phyloP scores from a whole-genome alignment of 2,113 vertebrate genomes.

The Malurus cyaneus region DNA sequence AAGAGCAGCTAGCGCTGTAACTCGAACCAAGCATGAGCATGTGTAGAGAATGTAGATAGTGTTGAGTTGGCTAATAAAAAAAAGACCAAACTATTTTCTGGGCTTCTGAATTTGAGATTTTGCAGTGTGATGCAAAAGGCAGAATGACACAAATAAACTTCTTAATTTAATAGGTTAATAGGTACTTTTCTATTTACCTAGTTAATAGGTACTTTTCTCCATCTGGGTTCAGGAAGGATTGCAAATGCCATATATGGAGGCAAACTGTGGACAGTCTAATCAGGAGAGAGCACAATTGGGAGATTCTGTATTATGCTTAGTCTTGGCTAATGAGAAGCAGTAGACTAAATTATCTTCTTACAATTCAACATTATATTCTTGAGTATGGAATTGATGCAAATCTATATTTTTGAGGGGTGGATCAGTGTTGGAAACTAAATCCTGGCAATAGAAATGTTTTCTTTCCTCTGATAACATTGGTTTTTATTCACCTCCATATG shows the following conservation, averaged over 20 bases:
- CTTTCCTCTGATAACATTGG: neutral
- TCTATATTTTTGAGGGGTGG: neutral
- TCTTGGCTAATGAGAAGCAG: neutral
- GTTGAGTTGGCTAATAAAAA: neutral
- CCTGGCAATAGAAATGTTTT: neutral
- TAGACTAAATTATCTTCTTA: neutral
- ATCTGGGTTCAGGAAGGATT: neutral
- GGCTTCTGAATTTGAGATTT: neutral
- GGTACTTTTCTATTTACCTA: too few species aligned
- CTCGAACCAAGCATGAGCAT: fast-evolving
- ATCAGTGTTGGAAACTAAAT: neutral
- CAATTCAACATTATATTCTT: neutral
- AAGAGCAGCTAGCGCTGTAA: neutral
- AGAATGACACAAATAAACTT: neutral
- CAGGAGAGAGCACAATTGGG: neutral
- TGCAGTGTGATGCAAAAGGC: neutral
- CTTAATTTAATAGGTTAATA: too few species aligned
- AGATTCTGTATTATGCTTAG: neutral
- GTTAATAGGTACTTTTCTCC: too few species aligned
- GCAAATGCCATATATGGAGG: neutral
- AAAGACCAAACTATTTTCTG: neutral
- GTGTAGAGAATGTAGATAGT: neutral
- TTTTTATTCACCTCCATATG: neutral
- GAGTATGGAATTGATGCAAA: neutral
- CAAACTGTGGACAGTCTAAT: neutral